Base-by-base conservation (phyloP, 2,797 vertebrate species). In the Benthosema pterotum region DNA sequence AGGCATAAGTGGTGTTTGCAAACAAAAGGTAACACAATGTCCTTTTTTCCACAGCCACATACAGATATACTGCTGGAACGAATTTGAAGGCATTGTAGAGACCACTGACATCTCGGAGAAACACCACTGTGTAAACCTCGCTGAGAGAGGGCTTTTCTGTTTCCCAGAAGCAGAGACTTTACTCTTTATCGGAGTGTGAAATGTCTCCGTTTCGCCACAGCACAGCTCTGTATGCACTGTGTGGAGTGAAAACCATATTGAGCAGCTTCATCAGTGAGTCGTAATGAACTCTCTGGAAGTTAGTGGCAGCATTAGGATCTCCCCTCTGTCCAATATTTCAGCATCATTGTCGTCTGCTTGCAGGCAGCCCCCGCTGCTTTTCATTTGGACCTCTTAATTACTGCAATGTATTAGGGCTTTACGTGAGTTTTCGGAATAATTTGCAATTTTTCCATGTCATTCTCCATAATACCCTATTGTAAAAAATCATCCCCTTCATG, bases 331-430 rank as follows among this genome's bases (percentile, higher is more conserved):
- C 63, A 54, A 57, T 52, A 56, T 77, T 74, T 72, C 50, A 69
- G 58, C 54, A 60, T 75, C 60, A 51, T 71, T 72, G 65, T 82
- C 52, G 60, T 74, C 42, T 42, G 18, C 65, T 76, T 69, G 49
- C 63, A 71, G 78, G 49, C 63, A 72, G 78, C 65, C 69, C 62
- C 60, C 55, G 22, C 52, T 67, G 66, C 52, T 17, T 13, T 62
- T 80, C 42, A 69, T 71, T 74, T 72, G 52, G 61, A 77, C 17
- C 11, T 75, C 75, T 79, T 78, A 75, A 83, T 83, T 82, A 80
- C 50, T 46, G 32, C 55, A 43, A 63, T 63, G 52, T 67, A 65
- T 73, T 49, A 17, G 65, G 28, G 47, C 65, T 78, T 73, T 72
- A 72, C 75, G 42, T 65, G 53, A 64, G 68, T 67, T 62, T 62